Conservation (phyloP, 1,140 invertebrate genomes). For the Zaprionus capensis region DNA sequence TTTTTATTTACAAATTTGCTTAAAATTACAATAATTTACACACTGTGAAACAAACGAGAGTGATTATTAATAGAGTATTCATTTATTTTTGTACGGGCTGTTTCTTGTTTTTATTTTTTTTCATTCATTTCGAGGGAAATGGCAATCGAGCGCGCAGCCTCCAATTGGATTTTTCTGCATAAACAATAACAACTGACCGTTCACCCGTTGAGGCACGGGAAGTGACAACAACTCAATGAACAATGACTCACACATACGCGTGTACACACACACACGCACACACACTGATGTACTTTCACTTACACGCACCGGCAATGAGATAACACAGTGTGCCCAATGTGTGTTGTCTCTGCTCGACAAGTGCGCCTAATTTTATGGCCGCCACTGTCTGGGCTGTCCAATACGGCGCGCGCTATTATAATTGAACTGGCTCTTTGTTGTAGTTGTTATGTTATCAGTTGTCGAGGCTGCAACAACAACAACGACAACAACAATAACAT, state of each 20-base stretch:
- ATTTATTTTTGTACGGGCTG: conserved; percentile 7
- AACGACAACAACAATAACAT: conserved; percentile 40
- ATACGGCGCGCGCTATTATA: conserved; percentile 54
- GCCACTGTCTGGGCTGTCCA: conserved; percentile 63
- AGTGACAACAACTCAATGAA: conserved; percentile 34
- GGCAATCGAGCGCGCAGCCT: conserved; percentile 26
- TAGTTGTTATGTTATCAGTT: conserved; percentile 64
- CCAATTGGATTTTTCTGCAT: conserved; percentile 47
- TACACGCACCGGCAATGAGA: conserved; percentile 42
- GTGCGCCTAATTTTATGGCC: conserved; percentile 56
- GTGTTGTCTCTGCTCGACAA: conserved; percentile 20
- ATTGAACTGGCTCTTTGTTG: conserved; percentile 51
- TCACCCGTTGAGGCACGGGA: conserved; percentile 42
- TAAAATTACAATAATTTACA: conserved; percentile 47
- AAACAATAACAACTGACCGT: conserved; percentile 65
- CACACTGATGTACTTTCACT: conserved; percentile 14
- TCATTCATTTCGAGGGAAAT: conserved; percentile 12
- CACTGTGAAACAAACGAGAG: conserved; percentile 32
- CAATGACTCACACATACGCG: conserved; percentile 44
- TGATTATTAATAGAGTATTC: conserved; percentile 16
- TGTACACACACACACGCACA: conserved; percentile 15
- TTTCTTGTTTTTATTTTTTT: not conserved
- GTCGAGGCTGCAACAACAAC: conserved; percentile 33
- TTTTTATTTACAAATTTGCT: conserved; percentile 46
- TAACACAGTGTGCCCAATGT: conserved; percentile 25